Percentiles rank a stretch among this genome's conserved stretches.
Conservation (phyloP, 2,113 vertebrate genomes). For the Myrmophylax atrothorax region DNA sequence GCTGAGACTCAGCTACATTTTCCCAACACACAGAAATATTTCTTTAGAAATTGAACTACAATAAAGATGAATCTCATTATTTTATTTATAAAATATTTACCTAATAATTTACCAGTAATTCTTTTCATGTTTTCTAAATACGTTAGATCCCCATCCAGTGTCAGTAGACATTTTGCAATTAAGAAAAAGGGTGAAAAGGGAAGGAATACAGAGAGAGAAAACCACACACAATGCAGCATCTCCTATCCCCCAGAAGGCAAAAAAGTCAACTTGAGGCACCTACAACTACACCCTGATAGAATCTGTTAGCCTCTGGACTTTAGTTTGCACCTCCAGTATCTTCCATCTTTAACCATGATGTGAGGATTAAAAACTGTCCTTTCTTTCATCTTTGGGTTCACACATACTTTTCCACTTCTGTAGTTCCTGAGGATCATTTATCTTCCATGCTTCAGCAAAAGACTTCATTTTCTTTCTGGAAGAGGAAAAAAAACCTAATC, state of each 20-base stretch:
- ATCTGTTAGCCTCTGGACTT: not conserved
- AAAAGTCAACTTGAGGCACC: not conserved
- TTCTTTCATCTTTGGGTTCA: conserved; percentile 45
- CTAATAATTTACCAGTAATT: conserved; percentile 2
- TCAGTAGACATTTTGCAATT: not conserved
- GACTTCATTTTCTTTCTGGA: conserved; percentile 68
- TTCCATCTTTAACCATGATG: not conserved
- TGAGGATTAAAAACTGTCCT: conserved; percentile 32
- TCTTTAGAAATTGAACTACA: not conserved
- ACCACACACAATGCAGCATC: not conserved
- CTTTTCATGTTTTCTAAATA: not conserved
- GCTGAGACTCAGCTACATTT: not conserved
- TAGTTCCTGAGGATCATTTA: conserved; percentile 58
- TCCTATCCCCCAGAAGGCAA: not conserved
- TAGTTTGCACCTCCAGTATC: not conserved
- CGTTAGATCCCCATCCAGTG: not conserved
- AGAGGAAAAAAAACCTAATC: not conserved
- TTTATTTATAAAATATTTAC: conserved; percentile 47
- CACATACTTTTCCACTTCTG: conserved; percentile 57
- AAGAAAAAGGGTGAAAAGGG: not conserved
- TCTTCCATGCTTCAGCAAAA: conserved; percentile 73
- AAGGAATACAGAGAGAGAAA: not conserved
- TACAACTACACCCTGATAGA: not conserved
- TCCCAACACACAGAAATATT: not conserved
- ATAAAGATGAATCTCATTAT: not conserved